Conservation (phyloP, 2,888 invertebrate genomes). For the Choristoneura rosaceana region DNA sequence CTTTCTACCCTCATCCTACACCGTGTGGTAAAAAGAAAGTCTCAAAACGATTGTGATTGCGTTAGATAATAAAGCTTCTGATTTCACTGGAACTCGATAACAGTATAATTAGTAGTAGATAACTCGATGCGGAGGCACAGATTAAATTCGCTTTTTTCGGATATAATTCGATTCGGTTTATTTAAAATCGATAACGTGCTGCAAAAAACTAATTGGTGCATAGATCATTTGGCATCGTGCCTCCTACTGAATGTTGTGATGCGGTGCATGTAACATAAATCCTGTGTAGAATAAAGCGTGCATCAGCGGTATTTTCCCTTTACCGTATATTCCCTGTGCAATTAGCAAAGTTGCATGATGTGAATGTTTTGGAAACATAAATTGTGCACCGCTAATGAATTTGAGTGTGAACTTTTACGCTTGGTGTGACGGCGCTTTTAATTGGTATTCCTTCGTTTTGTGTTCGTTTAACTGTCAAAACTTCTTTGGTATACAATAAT, state of each 20-base stretch:
- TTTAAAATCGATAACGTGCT: background rate
- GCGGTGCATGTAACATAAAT: slow-evolving; percentile 12
- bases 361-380: slow-evolving; percentile 42
- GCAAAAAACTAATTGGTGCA: slow-evolving; percentile 1
- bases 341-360: slow-evolving; percentile 35
- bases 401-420: slow-evolving; percentile 28
- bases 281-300: slow-evolving; percentile 10
- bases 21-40: too few relatives aligned
- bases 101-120: too few relatives aligned
- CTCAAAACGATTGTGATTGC: too few relatives aligned
- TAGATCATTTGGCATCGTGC: background rate
- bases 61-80: too few relatives aligned
- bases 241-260: slow-evolving; percentile 3
- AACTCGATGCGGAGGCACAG: too few relatives aligned
- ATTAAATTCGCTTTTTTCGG: too few relatives aligned
- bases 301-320: slow-evolving; percentile 7
- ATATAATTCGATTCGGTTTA: too few relatives aligned
- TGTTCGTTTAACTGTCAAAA: slow-evolving; percentile 10
- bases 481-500: background rate
- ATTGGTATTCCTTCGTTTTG: slow-evolving; percentile 28
- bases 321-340: slow-evolving; percentile 25
- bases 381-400: slow-evolving; percentile 41
- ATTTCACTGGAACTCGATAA: too few relatives aligned
- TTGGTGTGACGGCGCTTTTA: slow-evolving; percentile 19
- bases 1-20: too few relatives aligned